phyloP scores from a whole-genome alignment of 2,888 invertebrate species.

The Amiota communis region DNA sequence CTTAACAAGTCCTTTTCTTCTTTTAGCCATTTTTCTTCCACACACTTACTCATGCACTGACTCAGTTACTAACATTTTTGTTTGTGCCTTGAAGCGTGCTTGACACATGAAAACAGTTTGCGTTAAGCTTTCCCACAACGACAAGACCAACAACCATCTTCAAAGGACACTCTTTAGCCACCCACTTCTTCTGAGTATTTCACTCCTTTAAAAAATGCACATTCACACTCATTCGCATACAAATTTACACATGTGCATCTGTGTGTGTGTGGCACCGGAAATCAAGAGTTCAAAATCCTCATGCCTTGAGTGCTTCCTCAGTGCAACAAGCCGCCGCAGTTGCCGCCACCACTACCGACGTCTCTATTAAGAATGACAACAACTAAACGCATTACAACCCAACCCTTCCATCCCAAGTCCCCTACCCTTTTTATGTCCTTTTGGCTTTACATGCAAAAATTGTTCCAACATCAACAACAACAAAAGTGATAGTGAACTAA shows the following conservation, averaged over 20 bases:
- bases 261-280: constrained; percentile 5
- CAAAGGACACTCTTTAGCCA: not conserved
- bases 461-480: not conserved
- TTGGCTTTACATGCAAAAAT: constrained; percentile 9
- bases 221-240: no score
- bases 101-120: constrained; percentile 66
- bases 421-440: not conserved
- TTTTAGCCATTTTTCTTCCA: not conserved
- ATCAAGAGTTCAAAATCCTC: constrained; percentile 23
- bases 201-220: no score
- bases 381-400: no score
- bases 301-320: constrained; percentile 13
- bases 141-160: constrained; percentile 9
- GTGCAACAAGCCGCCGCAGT: not conserved
- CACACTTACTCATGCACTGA: not conserved
- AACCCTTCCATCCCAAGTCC: not conserved
- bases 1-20: not conserved
- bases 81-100: constrained; percentile 35
- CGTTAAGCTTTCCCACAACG: not conserved
- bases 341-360: not conserved
- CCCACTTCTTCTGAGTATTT: constrained; percentile 8
- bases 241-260: not conserved
- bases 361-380: no score
- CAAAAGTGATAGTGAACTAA: not conserved
- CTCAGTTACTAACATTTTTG: not conserved